Conservation (phyloP, 2,888 invertebrate species). For the Erynnis tages region DNA sequence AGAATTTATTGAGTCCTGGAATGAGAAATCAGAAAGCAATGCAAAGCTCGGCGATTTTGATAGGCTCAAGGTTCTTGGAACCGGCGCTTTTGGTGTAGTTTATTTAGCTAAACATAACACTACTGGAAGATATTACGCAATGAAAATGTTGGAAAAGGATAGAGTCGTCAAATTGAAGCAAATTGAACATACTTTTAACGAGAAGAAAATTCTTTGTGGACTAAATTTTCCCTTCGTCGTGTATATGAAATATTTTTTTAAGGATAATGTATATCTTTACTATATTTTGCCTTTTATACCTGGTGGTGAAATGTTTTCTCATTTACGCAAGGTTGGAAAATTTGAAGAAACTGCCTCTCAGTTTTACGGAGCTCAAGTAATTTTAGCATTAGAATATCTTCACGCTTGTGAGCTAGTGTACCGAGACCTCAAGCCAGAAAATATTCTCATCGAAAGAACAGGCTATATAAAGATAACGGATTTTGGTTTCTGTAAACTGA, state of each 20-base stretch:
- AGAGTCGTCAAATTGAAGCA: conserved; percentile 94
- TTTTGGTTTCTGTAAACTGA: conserved; percentile 95
- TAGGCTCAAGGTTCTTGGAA: conserved; percentile 88
- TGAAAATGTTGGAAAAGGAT: conserved; percentile 94
- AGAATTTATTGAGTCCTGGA: conserved; percentile 69
- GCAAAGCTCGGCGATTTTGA: conserved; percentile 84
- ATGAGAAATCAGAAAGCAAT: conserved; percentile 48
- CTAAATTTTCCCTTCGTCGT: conserved; percentile 94
- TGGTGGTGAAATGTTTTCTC: conserved; percentile 94
- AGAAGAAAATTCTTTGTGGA: conserved; percentile 93
- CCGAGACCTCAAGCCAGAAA: conserved; percentile 96
- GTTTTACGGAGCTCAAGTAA: conserved; percentile 95
- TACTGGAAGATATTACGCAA: conserved; percentile 86
- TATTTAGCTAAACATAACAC: conserved; percentile 84
- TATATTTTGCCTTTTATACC: conserved; percentile 90
- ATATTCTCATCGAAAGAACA: conserved; percentile 88
- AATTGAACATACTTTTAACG: conserved; percentile 92
- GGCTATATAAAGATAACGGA: conserved; percentile 95
- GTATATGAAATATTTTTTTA: conserved; percentile 90
- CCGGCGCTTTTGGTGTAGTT: conserved; percentile 95
- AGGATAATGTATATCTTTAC: conserved; percentile 92
- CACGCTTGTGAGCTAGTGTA: conserved; percentile 93
- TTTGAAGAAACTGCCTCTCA: conserved; percentile 89
- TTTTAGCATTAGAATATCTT: conserved; percentile 94
- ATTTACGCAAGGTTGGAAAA: conserved; percentile 83